phyloP scores from a whole-genome alignment of 1,140 invertebrate genomes.

The Tenebrio molitor region DNA sequence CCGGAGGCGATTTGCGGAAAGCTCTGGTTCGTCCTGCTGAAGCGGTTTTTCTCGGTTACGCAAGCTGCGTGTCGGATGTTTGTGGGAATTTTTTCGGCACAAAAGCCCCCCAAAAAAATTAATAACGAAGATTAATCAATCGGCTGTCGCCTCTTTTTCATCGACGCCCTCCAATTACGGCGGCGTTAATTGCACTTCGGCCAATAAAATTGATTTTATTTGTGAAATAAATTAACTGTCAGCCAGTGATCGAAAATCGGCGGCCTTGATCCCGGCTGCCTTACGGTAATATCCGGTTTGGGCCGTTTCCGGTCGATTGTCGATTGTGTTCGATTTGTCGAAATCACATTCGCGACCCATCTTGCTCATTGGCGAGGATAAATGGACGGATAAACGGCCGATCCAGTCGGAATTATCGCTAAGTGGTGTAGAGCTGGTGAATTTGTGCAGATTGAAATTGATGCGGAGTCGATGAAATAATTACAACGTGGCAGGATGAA shows the following conservation, averaged over 20 bases:
- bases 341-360: constrained; percentile 16
- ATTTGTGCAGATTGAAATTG: background rate
- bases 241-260: background rate
- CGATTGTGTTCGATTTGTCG: constrained; percentile 5
- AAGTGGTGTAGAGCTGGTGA: constrained; percentile 1
- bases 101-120: background rate
- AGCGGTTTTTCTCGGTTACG: background rate
- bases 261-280: constrained; percentile 32
- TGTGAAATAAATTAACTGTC: constrained; percentile 35
- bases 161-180: constrained; percentile 8
- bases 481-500: background rate
- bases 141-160: constrained; percentile 9
- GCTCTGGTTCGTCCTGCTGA: too few relatives aligned
- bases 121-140: constrained; percentile 12
- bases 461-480: constrained; percentile 1
- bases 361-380: background rate
- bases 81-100: constrained; percentile 3
- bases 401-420: background rate
- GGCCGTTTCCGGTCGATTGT: constrained; percentile 1
- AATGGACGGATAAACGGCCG: background rate
- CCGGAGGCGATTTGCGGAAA: too few relatives aligned
- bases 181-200: background rate
- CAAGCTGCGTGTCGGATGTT: constrained; percentile 7
- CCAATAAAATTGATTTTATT: constrained; percentile 38
- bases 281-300: constrained; percentile 27